Base-by-base conservation (phyloP, 2,888 invertebrate genomes). In the Amphipoea lucens region DNA sequence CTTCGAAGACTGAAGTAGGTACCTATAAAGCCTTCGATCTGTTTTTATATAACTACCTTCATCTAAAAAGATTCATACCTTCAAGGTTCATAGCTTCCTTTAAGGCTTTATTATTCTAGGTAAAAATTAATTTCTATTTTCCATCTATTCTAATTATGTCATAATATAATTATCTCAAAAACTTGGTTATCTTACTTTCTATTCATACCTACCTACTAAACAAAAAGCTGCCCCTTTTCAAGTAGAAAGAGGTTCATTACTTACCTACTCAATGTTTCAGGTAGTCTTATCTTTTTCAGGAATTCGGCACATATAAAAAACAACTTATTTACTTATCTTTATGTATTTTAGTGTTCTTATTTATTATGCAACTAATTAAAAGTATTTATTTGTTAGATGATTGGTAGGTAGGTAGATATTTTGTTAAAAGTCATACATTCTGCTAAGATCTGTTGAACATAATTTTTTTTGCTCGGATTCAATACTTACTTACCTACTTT, bases 41-140 rank as follows among this genome's bases (percentile, higher is more conserved):
- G 14, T 67, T 57, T 65, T 29, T 29, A 29, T 45, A 42, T 17
- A 63, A 29, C 69, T 79, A 80, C 63, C 57, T 60, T 73, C 80
- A 60, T 60, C 14, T 36, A 60, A 2, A 29, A 66, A 23, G 2
- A 20, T 12, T 78, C 42, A 42, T 42, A 42, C 0, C 42, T 42
- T 42, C 11, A 75, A 75, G 14, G 2, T 6, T 42, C 9, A 42
- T 14, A 20, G 29, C 12, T 36, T 20, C 5, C 20, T 40, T 11
- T 11, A 20, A 29, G 48, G 29, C 20, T 20, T n/a, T 0, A 6
- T 23, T 36, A 17, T 14, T 5, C 4, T 20, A 11, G 6, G 29
- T 6, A n/a, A 45, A 20, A 14, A 29, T 7, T 3, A 5, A 29
- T 74, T 14, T 45, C 2, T 0, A 42, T 60, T 42, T 54, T 20